These are phyloP conservation scores for Leptinotarsa rubiginosa DNA, from an alignment of 2,888 invertebrate genomes.

Conservation along the genomic window DNA sequence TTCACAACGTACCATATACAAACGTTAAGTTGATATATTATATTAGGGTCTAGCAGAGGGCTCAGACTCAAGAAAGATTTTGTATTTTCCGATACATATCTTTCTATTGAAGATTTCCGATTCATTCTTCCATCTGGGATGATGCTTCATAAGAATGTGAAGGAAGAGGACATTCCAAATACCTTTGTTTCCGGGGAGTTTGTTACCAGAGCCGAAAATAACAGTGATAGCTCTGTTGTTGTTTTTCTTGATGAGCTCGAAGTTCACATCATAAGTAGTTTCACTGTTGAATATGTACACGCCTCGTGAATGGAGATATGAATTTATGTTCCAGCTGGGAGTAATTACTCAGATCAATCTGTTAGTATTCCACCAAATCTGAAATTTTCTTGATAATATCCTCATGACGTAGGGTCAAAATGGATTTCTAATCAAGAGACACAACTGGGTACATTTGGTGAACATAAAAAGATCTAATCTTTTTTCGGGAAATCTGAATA, in stretches of 20 bases:
- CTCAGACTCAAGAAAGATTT: conserved; percentile 3
- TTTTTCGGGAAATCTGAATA: not conserved
- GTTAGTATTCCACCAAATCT: conserved; percentile 5
- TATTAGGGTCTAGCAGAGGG: conserved; percentile 9
- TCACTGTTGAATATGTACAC: conserved; percentile 15
- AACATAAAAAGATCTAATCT: conserved; percentile 3
- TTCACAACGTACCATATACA: conserved; percentile 20
- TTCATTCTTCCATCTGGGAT: conserved; percentile 10
- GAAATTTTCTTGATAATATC: conserved; percentile 15
- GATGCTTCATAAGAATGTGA: conserved; percentile 15
- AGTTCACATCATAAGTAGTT: not conserved
- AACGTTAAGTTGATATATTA: not conserved
- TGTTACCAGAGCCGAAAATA: conserved; percentile 6
- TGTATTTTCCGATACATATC: not conserved
- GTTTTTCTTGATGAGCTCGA: conserved; percentile 14
- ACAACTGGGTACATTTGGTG: conserved; percentile 9
- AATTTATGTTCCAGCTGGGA: not conserved
- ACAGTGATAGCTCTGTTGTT: conserved; percentile 5
- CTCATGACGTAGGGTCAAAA: conserved; percentile 6
- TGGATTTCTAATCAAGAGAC: not conserved
- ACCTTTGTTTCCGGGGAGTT: conserved; percentile 15
- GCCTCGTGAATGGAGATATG: conserved; percentile 12
- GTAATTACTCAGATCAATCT: conserved; percentile 1
- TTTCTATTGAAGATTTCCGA: not conserved
- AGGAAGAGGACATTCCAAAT: conserved; percentile 14